These are phyloP conservation scores for Scytalopus superciliaris DNA, from an alignment of 2,113 vertebrate species.

Conservation along the genomic window DNA sequence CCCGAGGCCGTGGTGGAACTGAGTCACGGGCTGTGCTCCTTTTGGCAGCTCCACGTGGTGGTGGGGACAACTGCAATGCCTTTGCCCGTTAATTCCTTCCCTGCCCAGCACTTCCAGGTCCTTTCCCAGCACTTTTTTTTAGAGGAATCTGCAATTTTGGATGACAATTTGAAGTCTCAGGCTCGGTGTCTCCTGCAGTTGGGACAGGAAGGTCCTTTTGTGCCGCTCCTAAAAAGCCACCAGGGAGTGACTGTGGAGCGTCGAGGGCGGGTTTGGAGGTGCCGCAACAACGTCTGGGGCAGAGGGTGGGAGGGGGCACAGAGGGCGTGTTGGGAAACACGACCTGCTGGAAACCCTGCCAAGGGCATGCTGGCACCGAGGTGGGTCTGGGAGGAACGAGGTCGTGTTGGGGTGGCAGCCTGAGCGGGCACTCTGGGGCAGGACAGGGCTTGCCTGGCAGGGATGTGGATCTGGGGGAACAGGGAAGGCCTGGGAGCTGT, in stretches of 20 bases:
- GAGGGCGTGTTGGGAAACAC: not conserved
- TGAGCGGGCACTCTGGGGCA: not conserved
- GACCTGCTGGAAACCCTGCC: not conserved
- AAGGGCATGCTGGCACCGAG: not conserved
- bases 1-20: not conserved
- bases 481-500: not conserved
- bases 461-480: fast-evolving
- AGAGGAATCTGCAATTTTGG: not conserved
- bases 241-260: not conserved
- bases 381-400: not conserved
- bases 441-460: not conserved
- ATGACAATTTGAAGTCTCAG: not conserved
- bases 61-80: not conserved
- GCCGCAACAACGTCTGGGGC: not conserved
- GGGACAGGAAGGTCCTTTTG: not conserved
- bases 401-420: fast-evolving
- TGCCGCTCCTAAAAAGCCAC: not conserved
- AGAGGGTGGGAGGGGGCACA: not conserved
- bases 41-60: not conserved
- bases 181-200: not conserved
- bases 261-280: not conserved
- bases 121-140: not conserved
- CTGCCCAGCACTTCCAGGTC: not conserved
- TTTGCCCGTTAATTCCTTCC: not conserved
- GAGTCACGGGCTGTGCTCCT: not conserved